Evolutionary conservation across 2,797 vertebrate species (phyloP), one percentile per base, ranked within the genome.

Genomic region (Anas capensis): DNA sequence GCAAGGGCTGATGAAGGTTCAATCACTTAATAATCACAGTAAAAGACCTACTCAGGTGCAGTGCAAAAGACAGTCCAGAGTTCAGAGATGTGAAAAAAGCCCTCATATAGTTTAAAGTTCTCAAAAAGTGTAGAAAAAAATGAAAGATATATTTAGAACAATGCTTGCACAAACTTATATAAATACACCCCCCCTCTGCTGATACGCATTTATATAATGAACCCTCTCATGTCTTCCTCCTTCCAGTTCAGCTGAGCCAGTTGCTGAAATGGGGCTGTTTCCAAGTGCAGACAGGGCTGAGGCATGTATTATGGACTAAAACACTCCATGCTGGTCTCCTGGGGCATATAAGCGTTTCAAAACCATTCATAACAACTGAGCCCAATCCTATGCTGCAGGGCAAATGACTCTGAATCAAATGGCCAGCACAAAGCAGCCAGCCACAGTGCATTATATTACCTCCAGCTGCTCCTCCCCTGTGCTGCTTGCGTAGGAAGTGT

Each of bases 381-480:
- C 44, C 78, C 75, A 93, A 6, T 82, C 83, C 65, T 82, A 1
- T 82, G 89, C 95, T 88, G 80, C 34, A 64, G 83, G 92, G 94
- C 75, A 93, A 87, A 95, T 87, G 92, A 85, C 93, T 92, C 71
- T 94, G 75, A 93, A 87, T 95, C 90, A 78, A 92, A 87, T 81
- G 75, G 57, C 44, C 88, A 81, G 79, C 81, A 92, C 82, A 94
- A 91, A 95, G 68, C 88, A 93, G 71, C 90, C 87, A 90, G 73
- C 94, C 66, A 34, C 7, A 29, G 70, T 10, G 8, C 80, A 72
- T 83, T 51, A 6, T 54, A 19, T 86, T 91, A n/a, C 76, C 51
- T 93, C 82, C 54, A 62, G 13, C 87, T 58, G 73, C 85, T 93
- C 77, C 82, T 94, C 90, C 77, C 70, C 70, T 12, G 2, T 53